Evolutionary conservation across 2,113 vertebrate genomes (phyloP), one percentile per base, ranked within the genome.

Genomic region (Phyllostomus hastatus): DNA sequence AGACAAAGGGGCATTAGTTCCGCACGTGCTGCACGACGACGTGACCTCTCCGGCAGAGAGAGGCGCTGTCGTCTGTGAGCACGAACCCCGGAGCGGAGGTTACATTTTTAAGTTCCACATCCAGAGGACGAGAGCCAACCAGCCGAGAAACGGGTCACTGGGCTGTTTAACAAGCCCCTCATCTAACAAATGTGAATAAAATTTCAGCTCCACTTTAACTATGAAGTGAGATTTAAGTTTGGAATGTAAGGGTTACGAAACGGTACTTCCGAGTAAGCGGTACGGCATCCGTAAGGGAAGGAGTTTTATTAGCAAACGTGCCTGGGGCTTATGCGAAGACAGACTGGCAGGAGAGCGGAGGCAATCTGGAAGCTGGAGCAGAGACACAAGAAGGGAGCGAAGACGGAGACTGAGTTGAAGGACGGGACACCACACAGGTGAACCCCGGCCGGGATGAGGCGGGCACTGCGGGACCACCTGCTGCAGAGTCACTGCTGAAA

Each of bases 201-300:
- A 93, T 75, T 89, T 93, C 84, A 92, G 84, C 38, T 87, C 41
- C 86, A 95, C 46, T 80, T 24, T 78, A 92, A 85, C 50, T 93
- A n/a, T 70, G 24, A 96, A 94, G 54, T 81, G 52, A 95, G 73
- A 67, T 73, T 91, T 79, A 72, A 48, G 94, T 48, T 52, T 67
- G 75, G 69, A 90, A 83, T 75, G 88, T 95, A 80, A 85, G 75
- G 46, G 35, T 50, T 95, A 52, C 0, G 83, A 82, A 96, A 54
- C 14, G 76, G 12, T 67, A 84, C 17, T 87, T 92, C 75, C 28
- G 76, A 67, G n/a, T 69, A 48, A 97, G 76, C 46, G 26, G 69
- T 75, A 69, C 14, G 22, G 17, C 43, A 82, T 61, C 17, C 16
- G 81, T 12, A 93, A 88, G 33, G 75, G 81, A 96, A 87, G 70